Base-by-base conservation (phyloP, 1,140 invertebrate species). In the Drosophila micromelanica region DNA sequence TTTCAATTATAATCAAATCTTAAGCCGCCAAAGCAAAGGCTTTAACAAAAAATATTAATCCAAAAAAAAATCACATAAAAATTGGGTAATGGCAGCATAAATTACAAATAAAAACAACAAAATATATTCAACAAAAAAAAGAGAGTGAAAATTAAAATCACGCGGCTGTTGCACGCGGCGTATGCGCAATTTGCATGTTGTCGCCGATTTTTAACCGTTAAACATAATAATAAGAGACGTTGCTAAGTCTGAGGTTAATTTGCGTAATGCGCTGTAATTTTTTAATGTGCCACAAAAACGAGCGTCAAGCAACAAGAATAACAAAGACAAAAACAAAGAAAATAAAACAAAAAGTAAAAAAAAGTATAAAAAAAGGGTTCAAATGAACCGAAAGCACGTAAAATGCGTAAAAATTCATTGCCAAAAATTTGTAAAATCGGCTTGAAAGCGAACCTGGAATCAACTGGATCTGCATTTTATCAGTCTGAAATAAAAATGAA, bases 201-300 rank as follows among this genome's bases (percentile, higher is more conserved):
- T 55, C 60, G 11, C 38, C 48, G 13, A 43, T 46, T 55, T 13
- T 65, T 37, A 11, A 35, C 37, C 27, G 15, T 5, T 30, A 35
- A 52, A 55, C 43, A 55, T 42, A 74, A 74, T 65, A 70, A 74
- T 61, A 65, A 73, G 61, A 61, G 69, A 56, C 69, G 64, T 51
- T 80, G 73, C 80, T 80, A 85, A 85, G 80, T 85, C 81, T 85
- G 81, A 85, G 81, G 81, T 86, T 86, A 85, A 85, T 85, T 85
- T 85, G 76, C 74, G 81, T 85, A 86, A 85, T 85, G 69, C 81
- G 73, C 63, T 80, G 81, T 85, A 80, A 85, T 85, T 85, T 79
- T 85, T 80, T 74, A 85, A 85, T 85, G 81, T 77, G 68, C 69
- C 65, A 64, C 65, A 76, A 79, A 76, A 76, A 68, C 48, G 52